Evolutionary conservation across 2,113 vertebrate genomes (phyloP).

Genomic region (Callocephalon fimbriatum): DNA sequence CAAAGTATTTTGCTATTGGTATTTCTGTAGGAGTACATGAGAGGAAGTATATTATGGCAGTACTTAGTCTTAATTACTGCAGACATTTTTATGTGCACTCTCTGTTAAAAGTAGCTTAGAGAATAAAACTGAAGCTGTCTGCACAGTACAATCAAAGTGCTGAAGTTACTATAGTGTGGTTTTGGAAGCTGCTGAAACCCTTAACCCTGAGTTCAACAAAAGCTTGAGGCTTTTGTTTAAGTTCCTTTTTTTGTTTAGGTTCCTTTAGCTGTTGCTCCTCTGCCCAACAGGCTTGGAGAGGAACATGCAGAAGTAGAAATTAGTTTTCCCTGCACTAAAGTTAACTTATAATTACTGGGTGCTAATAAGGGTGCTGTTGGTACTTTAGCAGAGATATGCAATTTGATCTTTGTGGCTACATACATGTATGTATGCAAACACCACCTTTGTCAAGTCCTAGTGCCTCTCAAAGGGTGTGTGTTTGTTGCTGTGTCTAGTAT

Average conservation of each 20-base stretch:
- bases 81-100: not conserved
- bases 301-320: not conserved
- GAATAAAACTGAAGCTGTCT: not conserved
- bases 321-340: not conserved
- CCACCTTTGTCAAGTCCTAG: not conserved
- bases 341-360: not conserved
- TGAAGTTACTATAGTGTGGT: not conserved
- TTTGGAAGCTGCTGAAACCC: not conserved
- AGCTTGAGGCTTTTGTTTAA: not conserved
- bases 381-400: not conserved
- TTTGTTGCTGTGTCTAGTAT: not conserved
- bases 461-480: not conserved
- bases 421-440: not conserved
- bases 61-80: not conserved
- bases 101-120: not conserved
- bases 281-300: not conserved
- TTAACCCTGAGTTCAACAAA: not conserved
- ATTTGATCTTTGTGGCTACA: not conserved
- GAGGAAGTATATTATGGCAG: not conserved
- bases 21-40: not conserved
- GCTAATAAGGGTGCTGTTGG: not conserved
- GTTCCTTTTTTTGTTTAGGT: not conserved
- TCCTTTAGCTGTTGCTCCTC: not conserved
- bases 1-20: not conserved
- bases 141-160: not conserved